Evolutionary conservation across 1,140 invertebrate species (phyloP), one percentile per base, ranked within the genome.

Genomic region (Hyphantria cunea): DNA sequence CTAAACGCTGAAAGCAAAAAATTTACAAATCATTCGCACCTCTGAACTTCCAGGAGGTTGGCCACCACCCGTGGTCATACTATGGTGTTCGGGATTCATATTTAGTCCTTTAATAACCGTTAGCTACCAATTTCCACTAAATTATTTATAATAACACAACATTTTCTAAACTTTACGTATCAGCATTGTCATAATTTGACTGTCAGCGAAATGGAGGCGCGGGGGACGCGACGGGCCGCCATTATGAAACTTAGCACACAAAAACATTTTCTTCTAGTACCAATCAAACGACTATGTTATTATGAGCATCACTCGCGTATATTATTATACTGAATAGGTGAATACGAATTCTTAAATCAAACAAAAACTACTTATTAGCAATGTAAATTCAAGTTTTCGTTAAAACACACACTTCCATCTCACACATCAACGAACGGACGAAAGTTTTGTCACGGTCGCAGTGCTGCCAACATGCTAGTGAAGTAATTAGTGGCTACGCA

Each of bases 171-270:
- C 76, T 86, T 86, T 82, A 77, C 76, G 79, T 79, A 82, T 89
- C 82, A 84, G 89, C 89, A 90, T 92, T 91, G 90, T 91, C 91
- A 92, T 86, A 90, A 89, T 89, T 87, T 82, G 89, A 90, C 91
- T 92, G 92, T 92, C 92, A 93, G 84, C 86, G 89, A 91, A 90
- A 91, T 91, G 82, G 78, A 91, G 89, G 89, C 86, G 92, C 88
- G 92, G 92, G 92, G 92, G 92, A 92, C 92, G 92, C 92, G 92
- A 92, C 91, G 92, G 91, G 90, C 92, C 92, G 92, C 92, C 92
- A 93, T 93, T 92, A 92, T 89, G 87, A 92, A 90, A 92, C 87
- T 90, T 90, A 81, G 73, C 78, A 78, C 90, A 91, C 90, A 89
- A 91, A 81, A 91, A 91, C 90, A 91, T 91, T 84, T 90, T 87